Conservation (phyloP, 2,113 vertebrate species). For the Eudyptes chrysolophus region DNA sequence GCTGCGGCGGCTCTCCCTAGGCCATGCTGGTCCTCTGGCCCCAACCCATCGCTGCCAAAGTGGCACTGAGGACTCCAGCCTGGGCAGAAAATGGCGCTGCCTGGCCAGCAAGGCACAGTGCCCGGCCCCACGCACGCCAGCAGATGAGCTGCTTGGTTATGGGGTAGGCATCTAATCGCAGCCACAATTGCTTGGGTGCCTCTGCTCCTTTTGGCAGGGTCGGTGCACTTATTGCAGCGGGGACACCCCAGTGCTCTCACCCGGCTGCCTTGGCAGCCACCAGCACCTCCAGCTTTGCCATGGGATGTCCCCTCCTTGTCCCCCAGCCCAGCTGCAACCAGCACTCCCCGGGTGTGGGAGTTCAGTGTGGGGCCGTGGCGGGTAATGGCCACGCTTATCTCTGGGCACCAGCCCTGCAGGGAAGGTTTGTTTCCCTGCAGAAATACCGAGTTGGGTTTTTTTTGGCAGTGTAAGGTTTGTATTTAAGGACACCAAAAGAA, state of each 20-base stretch:
- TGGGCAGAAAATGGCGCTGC: neutral
- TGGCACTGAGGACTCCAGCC: neutral
- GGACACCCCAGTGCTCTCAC: neutral
- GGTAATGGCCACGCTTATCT: neutral
- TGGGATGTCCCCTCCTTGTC: neutral
- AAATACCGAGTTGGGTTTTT: neutral
- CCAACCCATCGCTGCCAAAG: neutral
- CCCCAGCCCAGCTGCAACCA: neutral
- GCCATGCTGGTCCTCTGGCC: neutral
- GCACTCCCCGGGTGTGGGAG: accelerated
- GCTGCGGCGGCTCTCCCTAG: neutral
- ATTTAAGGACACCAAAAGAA: neutral
- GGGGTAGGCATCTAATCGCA: neutral
- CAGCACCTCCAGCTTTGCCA: neutral
- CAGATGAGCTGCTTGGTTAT: neutral
- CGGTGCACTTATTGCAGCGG: accelerated
- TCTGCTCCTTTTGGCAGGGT: neutral
- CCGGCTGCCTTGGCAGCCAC: neutral
- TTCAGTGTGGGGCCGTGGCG: neutral
- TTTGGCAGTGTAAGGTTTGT: neutral
- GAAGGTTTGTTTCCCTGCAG: neutral
- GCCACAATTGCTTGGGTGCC: neutral
- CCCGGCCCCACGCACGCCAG: neutral
- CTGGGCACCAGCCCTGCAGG: neutral
- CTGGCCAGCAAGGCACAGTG: neutral